Evolutionary conservation across 2,113 vertebrate genomes (phyloP).

Genomic region (Pagrus major): DNA sequence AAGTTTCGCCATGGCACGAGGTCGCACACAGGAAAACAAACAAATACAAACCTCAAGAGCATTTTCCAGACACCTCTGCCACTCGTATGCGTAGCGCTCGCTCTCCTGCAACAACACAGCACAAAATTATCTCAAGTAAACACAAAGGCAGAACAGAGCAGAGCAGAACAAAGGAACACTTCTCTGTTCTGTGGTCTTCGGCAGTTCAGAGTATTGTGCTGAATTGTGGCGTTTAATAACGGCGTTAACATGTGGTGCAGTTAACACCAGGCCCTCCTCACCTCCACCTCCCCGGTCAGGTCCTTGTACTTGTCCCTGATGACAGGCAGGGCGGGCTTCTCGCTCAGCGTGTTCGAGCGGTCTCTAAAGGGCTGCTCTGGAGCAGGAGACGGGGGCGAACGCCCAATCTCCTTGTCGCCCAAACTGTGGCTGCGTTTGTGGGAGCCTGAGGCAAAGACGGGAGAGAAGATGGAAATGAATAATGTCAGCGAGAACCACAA

Average conservation of each 20-base stretch:
- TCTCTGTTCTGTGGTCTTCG: conserved; percentile 14
- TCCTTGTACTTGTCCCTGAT: conserved; percentile 99
- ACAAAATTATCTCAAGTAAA: conserved; percentile 37
- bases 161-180: background rate
- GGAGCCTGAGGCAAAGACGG: conserved; percentile 84
- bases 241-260: background rate
- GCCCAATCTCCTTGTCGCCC: conserved; percentile 94
- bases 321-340: conserved; percentile 93
- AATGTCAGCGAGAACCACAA: background rate
- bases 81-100: conserved; percentile 96
- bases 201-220: background rate
- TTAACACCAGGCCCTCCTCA: conserved; percentile 66
- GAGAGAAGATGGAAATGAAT: background rate
- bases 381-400: conserved; percentile 86
- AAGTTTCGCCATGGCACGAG: background rate
- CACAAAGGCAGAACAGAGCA: conserved; percentile 18
- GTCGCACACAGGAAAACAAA: conserved; percentile 33
- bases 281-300: conserved; percentile 98
- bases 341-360: conserved; percentile 93
- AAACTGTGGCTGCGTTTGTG: conserved; percentile 98
- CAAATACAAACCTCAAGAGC: conserved; percentile 90
- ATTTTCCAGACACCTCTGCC: conserved; percentile 96
- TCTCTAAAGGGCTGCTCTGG: conserved; percentile 93
- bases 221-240: conserved; percentile 10
- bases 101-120: conserved; percentile 88